Evolutionary conservation across 2,888 invertebrate species (phyloP).

Genomic region (Eupithecia pulchellata): DNA sequence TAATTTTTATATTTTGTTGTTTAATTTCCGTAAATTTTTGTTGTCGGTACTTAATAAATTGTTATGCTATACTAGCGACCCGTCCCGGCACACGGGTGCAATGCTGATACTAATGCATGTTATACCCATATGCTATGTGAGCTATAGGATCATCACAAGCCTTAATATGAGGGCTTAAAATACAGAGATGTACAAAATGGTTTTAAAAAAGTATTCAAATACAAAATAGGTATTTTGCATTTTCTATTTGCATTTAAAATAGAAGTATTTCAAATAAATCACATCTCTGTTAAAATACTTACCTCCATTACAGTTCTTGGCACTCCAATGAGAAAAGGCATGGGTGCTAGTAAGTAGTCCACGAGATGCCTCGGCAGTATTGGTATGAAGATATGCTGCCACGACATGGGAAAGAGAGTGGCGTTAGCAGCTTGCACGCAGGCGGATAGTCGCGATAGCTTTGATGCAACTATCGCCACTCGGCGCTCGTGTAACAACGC

Average conservation of each 20-base stretch:
- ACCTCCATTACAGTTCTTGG: slow-evolving; percentile 93
- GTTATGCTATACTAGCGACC: too few relatives aligned
- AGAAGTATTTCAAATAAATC: too few relatives aligned
- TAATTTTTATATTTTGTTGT: background rate
- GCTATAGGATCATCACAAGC: background rate
- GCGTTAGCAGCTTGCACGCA: slow-evolving; percentile 97
- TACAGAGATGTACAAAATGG: too few relatives aligned
- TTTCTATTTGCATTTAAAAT: too few relatives aligned
- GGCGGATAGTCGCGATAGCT: slow-evolving; percentile 95
- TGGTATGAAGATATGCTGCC: slow-evolving; percentile 99
- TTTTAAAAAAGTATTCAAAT: too few relatives aligned
- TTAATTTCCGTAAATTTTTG: too few relatives aligned
- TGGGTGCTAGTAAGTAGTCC: slow-evolving; percentile 97
- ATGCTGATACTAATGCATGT: too few relatives aligned
- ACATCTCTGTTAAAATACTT: background rate
- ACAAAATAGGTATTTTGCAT: too few relatives aligned
- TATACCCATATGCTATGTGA: too few relatives aligned
- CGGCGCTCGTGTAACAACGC: slow-evolving; percentile 97
- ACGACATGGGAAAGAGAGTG: slow-evolving; percentile 98
- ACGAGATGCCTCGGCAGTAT: slow-evolving; percentile 95
- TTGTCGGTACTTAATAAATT: too few relatives aligned
- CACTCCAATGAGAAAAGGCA: slow-evolving; percentile 99
- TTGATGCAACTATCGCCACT: slow-evolving; percentile 96
- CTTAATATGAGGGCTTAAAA: background rate
- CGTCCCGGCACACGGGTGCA: too few relatives aligned